Percentiles rank a stretch among this genome's conserved stretches.
Evolutionary conservation across 92 coral and sea anemone species (phyloP).

Genomic region (Porites evermanni): DNA sequence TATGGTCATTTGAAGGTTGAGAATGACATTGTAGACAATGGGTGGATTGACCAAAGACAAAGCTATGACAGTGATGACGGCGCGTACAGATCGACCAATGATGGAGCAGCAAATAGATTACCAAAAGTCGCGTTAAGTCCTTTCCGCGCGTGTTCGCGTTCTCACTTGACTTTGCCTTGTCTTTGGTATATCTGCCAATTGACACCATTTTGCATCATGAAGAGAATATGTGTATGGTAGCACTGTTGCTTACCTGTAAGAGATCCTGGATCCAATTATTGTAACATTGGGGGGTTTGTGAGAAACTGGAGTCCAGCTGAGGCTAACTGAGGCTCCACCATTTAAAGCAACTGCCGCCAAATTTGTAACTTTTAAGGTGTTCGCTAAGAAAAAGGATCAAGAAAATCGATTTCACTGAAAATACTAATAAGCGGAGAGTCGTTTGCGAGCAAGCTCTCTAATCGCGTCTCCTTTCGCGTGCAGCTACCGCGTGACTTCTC

Average conservation of each 20-base stretch:
- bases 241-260: constrained; percentile 43
- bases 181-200: background rate
- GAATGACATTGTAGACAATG: too few relatives aligned
- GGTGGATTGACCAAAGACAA: too few relatives aligned
- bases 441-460: too few relatives aligned
- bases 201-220: too few relatives aligned
- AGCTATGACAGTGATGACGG: too few relatives aligned
- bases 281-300: constrained; percentile 15
- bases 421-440: background rate
- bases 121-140: too few relatives aligned
- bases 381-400: background rate
- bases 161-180: background rate
- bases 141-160: too few relatives aligned
- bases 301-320: constrained; percentile 22
- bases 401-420: background rate
- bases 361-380: constrained; percentile 7
- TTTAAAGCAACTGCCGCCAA: background rate
- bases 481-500: too few relatives aligned
- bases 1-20: too few relatives aligned
- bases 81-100: too few relatives aligned
- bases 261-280: constrained; percentile 38
- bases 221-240: too few relatives aligned
- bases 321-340: background rate
- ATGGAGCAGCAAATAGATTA: background rate
- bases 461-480: too few relatives aligned